These are phyloP conservation scores for Phocides pigmalion DNA, from an alignment of 1,140 invertebrate genomes.

Conservation along the genomic window DNA sequence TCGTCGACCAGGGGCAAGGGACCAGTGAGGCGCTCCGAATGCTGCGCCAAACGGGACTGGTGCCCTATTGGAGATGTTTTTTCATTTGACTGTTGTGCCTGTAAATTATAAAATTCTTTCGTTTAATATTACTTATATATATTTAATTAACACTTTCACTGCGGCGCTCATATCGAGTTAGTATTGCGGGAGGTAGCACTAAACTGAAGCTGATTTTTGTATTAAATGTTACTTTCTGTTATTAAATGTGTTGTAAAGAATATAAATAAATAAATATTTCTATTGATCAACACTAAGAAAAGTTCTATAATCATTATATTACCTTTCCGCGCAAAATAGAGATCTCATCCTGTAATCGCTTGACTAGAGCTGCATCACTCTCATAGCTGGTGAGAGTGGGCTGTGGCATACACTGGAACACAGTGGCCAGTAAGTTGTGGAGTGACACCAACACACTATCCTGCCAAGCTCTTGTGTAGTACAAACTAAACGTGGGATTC, in stretches of 20 bases:
- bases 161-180: no score
- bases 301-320: constrained; percentile 4
- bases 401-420: constrained; percentile 93
- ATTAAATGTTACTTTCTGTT: no score
- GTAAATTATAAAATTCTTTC: constrained; percentile 33
- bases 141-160: no score
- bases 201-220: no score
- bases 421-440: constrained; percentile 96
- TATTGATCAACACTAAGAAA: no score
- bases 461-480: constrained; percentile 97
- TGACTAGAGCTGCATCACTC: constrained; percentile 91
- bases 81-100: constrained; percentile 59
- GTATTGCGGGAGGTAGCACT: no score
- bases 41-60: constrained; percentile 84
- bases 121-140: no score
- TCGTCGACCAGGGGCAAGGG: constrained; percentile 94
- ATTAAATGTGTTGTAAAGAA: no score
- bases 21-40: constrained; percentile 83
- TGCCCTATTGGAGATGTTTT: constrained; percentile 71
- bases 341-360: constrained; percentile 93
- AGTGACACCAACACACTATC: constrained; percentile 96
- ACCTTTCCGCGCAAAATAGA: constrained; percentile 86
- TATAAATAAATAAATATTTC: no score
- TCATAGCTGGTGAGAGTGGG: constrained; percentile 94
- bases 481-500: constrained; percentile 92